A percentile compares a stretch with the other conserved stretches of the same genome.
phyloP scores from a whole-genome alignment of 2,888 invertebrate genomes.

The Hymenopus coronatus region DNA sequence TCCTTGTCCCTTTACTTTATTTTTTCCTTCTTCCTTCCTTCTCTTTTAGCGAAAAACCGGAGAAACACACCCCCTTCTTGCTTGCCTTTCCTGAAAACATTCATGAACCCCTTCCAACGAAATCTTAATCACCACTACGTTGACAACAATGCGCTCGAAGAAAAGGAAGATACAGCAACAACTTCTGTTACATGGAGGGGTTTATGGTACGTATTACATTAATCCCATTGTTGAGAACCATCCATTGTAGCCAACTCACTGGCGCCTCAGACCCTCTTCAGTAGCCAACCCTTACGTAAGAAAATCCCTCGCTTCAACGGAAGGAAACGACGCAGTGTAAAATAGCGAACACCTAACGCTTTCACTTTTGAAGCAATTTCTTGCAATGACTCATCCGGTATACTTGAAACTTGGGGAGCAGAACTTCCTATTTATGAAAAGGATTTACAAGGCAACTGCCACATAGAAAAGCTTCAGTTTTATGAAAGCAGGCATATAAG shows the following conservation, averaged over 20 bases:
- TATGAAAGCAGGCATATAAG: no score
- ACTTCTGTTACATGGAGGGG: not conserved
- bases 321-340: not conserved
- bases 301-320: not conserved
- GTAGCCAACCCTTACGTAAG: not conserved
- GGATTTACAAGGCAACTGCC: no score
- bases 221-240: slow-evolving; percentile 16
- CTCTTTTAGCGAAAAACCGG: not conserved
- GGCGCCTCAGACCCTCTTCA: not conserved
- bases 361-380: not conserved
- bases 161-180: slow-evolving; percentile 18
- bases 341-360: not conserved
- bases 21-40: not conserved
- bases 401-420: no score
- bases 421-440: no score
- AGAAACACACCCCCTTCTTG: not conserved
- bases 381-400: not conserved
- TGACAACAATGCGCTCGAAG: slow-evolving; percentile 18
- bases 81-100: not conserved
- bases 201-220: not conserved
- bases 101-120: not conserved
- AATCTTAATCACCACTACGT: slow-evolving; percentile 23
- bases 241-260: not conserved
- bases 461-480: no score
- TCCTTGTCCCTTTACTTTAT: slow-evolving; percentile 11